Base-by-base conservation (phyloP, 2,113 vertebrate genomes). In the Globicephala melas region DNA sequence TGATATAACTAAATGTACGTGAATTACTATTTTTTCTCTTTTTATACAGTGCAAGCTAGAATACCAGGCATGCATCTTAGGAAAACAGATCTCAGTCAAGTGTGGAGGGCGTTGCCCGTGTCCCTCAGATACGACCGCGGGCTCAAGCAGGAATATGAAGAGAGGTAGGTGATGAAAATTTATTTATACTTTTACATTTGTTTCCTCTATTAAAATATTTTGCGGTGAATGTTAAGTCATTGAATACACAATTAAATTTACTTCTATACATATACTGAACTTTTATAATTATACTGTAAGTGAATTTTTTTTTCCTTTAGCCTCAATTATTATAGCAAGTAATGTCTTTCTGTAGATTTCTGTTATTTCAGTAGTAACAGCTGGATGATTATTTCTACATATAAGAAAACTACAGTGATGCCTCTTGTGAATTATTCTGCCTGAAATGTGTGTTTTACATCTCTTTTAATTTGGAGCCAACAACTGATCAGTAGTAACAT, bases 21-120 rank as follows among this genome's bases (percentile, higher is more conserved):
- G 2, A 65, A 65, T 97, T 97, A 86, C 92, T 93, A 31, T 90
- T 1, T 62, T 97, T 84, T 98, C 41, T 98, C 25, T 98, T 41
- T 97, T 81, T 60, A 89, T 98, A 80, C 98, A 99, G 99, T 99
- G 99, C 99, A 99, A 99, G 97, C 98, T 99, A 96, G 99, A 99
- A 85, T 99, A 99, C 98, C 99, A 99, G 97, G 99, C 99, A 2
- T 99, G 99, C 98, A 98, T 99, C 98, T 99, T 99, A 95, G 99
- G 99, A 97, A 99, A 99, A 98, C 99, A 99, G 97, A 99, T 99
- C 71, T 98, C 98, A 60, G 98, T 99, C 97, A 99, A 99, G 98
- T 99, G 99, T 82, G 94, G 99, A 97, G 99, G 99, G 98, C 99
- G 97, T 94, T 99, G 99, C 96, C 99, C 99, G 17, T 99, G 99